A percentile compares a stretch with the other conserved stretches of the same genome.
Evolutionary conservation across 2,797 vertebrate species (phyloP).

Genomic region (Graptemys geographica): DNA sequence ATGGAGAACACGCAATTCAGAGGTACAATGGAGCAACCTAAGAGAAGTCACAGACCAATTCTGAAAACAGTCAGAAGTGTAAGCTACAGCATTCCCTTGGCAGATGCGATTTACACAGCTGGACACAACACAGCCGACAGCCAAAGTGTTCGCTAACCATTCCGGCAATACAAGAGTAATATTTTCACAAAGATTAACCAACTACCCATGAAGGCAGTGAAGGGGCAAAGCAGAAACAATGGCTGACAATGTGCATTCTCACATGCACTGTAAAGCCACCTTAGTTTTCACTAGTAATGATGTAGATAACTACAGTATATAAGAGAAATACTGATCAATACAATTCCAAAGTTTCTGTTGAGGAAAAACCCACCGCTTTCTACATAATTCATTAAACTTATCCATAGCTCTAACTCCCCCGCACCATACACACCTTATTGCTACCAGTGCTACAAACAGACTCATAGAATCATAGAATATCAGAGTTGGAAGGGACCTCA

Average conservation of each 20-base stretch:
- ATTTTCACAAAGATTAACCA: background rate
- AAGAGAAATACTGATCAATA: background rate
- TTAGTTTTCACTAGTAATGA: background rate
- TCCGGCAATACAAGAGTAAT: background rate
- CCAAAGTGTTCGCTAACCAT: background rate
- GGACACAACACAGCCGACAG: background rate
- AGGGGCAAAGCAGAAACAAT: background rate
- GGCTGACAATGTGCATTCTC: background rate
- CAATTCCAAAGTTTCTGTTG: background rate
- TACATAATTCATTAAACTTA: background rate
- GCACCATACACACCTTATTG: background rate
- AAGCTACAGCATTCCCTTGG: background rate
- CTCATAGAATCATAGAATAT: too few species aligned
- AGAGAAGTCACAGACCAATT: background rate
- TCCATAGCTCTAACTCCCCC: background rate
- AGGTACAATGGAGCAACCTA: background rate
- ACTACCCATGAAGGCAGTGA: background rate
- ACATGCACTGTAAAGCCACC: background rate
- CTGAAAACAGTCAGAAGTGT: background rate
- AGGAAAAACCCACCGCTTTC: background rate
- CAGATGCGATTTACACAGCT: background rate
- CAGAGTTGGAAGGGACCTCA: too few species aligned
- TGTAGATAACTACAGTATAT: background rate
- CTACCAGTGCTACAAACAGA: background rate
- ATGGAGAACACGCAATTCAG: background rate